Percentiles rank a stretch among this genome's conserved stretches.
Conservation (phyloP, 2,113 vertebrate genomes). For the Toxotes jaculatrix region DNA sequence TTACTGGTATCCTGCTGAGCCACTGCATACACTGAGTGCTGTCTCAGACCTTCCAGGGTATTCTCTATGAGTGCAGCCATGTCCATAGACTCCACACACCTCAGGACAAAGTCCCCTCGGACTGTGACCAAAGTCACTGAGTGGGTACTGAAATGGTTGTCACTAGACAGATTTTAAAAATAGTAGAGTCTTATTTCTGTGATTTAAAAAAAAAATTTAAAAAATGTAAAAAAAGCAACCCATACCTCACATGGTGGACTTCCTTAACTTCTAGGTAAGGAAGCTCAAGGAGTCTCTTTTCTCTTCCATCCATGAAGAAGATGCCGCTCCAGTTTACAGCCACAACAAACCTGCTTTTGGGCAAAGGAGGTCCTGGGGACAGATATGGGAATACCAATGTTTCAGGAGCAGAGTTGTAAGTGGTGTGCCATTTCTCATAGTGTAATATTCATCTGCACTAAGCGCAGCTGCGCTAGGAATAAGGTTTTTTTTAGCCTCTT, state of each 20-base stretch:
- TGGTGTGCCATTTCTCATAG: neutral
- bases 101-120: slow-evolving; percentile 87
- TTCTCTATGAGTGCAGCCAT: slow-evolving; percentile 86
- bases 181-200: neutral
- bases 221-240: neutral
- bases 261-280: slow-evolving; percentile 89
- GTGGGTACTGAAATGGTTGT: slow-evolving; percentile 76
- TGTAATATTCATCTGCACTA: neutral
- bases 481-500: neutral
- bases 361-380: slow-evolving; percentile 88
- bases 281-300: slow-evolving; percentile 87
- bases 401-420: neutral
- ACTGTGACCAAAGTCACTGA: slow-evolving; percentile 86
- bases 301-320: slow-evolving; percentile 89
- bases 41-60: slow-evolving; percentile 89
- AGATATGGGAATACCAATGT: neutral
- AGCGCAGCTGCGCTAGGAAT: neutral
- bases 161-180: slow-evolving; percentile 73
- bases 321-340: slow-evolving; percentile 91
- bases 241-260: slow-evolving; percentile 84
- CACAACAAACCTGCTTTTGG: slow-evolving; percentile 87
- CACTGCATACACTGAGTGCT: slow-evolving; percentile 88
- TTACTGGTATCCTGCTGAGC: slow-evolving; percentile 84
- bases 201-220: neutral
- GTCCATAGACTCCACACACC: slow-evolving; percentile 77